These are phyloP conservation scores for Corythoichthys intestinalis DNA, from an alignment of 2,113 vertebrate species.

Conservation along the genomic window DNA sequence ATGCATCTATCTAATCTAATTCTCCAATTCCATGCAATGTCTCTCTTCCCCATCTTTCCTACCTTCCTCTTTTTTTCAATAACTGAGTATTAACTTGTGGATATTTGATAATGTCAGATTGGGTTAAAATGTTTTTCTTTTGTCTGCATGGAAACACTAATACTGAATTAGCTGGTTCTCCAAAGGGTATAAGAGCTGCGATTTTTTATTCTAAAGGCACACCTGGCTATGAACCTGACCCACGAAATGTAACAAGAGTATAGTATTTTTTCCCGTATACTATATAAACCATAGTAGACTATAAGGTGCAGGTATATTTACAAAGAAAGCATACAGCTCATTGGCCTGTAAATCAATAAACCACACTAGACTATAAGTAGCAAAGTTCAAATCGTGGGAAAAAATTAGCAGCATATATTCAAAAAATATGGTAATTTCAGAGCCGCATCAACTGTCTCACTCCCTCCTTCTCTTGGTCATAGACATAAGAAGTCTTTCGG, in stretches of 20 bases:
- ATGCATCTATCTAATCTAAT: slow-evolving; percentile 79
- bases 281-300: too few species aligned
- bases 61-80: slow-evolving; percentile 28
- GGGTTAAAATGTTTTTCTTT: background rate
- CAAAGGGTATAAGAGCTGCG: background rate
- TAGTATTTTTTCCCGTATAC: too few species aligned
- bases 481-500: background rate
- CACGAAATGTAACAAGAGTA: too few species aligned
- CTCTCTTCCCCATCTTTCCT: slow-evolving; percentile 28
- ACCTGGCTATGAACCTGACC: too few species aligned
- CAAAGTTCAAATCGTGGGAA: too few species aligned
- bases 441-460: background rate
- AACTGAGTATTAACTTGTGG: slow-evolving; percentile 21
- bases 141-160: background rate
- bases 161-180: background rate
- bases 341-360: too few species aligned
- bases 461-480: background rate
- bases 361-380: too few species aligned
- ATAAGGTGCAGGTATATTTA: too few species aligned
- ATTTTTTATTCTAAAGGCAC: too few species aligned
- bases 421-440: background rate
- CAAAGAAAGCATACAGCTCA: too few species aligned
- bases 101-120: slow-evolving; percentile 14
- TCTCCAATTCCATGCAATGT: slow-evolving; percentile 67
- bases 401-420: too few species aligned